Conservation (phyloP, 2,888 invertebrate genomes). For the Polyommatus iphigenia region DNA sequence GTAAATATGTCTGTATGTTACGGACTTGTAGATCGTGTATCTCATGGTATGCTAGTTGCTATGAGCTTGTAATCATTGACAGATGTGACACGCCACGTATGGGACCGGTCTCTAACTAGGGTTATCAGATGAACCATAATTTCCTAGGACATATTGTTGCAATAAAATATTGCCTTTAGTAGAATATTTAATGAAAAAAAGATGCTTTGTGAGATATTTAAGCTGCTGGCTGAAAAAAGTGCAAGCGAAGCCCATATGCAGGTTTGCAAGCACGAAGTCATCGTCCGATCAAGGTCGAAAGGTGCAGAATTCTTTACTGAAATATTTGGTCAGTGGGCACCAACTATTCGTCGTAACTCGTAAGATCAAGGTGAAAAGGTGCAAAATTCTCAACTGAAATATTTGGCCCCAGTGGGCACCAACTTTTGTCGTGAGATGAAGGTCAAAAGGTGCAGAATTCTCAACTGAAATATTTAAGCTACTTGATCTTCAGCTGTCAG, state of each 20-base stretch:
- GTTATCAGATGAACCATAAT: not conserved
- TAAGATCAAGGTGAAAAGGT: not conserved
- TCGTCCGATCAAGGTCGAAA: not conserved
- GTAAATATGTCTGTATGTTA: slow-evolving; percentile 4
- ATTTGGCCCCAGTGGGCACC: not conserved
- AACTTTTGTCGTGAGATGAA: not conserved
- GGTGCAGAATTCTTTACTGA: not conserved
- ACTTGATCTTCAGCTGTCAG: not conserved
- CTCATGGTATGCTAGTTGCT: slow-evolving; percentile 37
- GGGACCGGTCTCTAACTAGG: slow-evolving; percentile 54
- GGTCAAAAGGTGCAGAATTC: not conserved
- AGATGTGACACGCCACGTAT: slow-evolving; percentile 63
- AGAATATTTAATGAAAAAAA: too few species aligned
- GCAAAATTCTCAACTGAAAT: not conserved
- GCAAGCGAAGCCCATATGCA: too few species aligned
- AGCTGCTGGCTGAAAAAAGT: not conserved
- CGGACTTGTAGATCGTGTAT: slow-evolving; percentile 20
- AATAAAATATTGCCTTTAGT: not conserved
- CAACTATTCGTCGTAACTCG: not conserved
- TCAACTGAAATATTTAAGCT: not conserved
- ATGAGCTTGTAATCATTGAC: slow-evolving; percentile 38
- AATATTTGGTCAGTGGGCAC: not conserved
- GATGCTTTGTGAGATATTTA: not conserved
- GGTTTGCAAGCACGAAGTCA: not conserved
- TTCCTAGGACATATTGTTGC: not conserved